Base-by-base conservation (phyloP, 2,113 vertebrate species). In the Fulmarus glacialis region DNA sequence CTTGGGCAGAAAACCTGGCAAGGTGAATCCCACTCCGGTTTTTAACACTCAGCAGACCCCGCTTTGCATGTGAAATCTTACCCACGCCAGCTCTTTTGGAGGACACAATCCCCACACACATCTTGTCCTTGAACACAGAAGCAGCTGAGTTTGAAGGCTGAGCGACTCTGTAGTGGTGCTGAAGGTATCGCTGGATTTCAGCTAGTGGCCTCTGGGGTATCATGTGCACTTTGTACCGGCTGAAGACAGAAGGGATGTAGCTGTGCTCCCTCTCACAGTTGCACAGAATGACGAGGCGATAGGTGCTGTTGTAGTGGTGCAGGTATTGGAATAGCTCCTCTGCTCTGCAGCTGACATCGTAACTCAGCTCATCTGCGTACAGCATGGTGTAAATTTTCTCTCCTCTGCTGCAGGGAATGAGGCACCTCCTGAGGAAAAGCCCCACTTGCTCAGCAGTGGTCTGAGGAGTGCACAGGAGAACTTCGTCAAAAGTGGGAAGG, bases 71-170 rank as follows among this genome's bases (percentile, higher is more conserved):
- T 0, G n/a, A 53, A 48, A 42, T 4, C 99, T 98, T 97, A 99
- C 99, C 99, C 53, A 99, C 98, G 30, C 99, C 99, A 7, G 99
- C 99, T 97, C 99, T 99, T 96, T 97, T 94, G 3, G 99, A 99
- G 45, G 99, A 98, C 89, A 99, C 98, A 3, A 99, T 95, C 71
- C 99, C 99, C n/a, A 99, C 99, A 9, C 98, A 98, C 86, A 98
- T 97, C 34, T 96, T 86, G 85, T 98, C 98, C 97, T 95, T 98
- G 98, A 99, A 99, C 59, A 98, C 97, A 11, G 97, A 97, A 0
- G 99, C 99, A 5, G 99, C 99, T 0, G 99, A 99, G 43, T 6
- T 38, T 2, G 42, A 91, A 36, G 95, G 84, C 50, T 36, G 24
- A 11, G 98, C 40, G 1, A 99, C 98, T n/a, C 47, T 97, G 89